Evolutionary conservation across 1,140 invertebrate genomes (phyloP).

Genomic region (Hyposmocoma kahamanoa): DNA sequence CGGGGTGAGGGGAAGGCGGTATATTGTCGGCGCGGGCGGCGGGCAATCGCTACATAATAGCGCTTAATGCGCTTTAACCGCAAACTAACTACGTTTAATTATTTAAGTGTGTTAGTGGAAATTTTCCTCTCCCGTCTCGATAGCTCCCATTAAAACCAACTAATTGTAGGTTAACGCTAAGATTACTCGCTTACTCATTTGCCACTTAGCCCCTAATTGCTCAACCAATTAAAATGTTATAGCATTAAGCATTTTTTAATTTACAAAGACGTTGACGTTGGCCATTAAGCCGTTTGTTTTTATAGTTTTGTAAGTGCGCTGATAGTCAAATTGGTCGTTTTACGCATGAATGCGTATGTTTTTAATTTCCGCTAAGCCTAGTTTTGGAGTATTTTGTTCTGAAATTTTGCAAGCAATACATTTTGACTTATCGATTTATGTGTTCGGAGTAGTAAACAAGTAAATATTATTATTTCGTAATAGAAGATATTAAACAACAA

Average conservation of each 20-base stretch:
- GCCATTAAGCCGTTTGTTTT: background rate
- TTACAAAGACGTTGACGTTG: background rate
- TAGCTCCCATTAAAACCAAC: slow-evolving; percentile 43
- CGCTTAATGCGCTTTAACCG: slow-evolving; percentile 35
- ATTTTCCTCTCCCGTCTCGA: slow-evolving; percentile 40
- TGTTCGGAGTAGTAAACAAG: background rate
- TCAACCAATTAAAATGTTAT: background rate
- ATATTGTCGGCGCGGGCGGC: no score
- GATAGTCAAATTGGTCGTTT: background rate
- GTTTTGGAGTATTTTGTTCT: background rate
- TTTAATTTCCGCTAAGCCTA: background rate
- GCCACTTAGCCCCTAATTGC: slow-evolving; percentile 20
- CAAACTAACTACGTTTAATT: slow-evolving; percentile 51
- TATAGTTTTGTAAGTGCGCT: background rate
- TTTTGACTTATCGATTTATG: background rate
- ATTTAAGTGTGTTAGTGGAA: slow-evolving; percentile 51
- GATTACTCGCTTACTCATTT: slow-evolving; percentile 37
- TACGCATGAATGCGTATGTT: background rate
- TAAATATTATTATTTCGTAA: background rate
- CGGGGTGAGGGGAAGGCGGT: background rate
- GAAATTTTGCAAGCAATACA: background rate
- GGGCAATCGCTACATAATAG: slow-evolving; percentile 24
- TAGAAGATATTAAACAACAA: slow-evolving; percentile 7
- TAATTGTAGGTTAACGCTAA: slow-evolving; percentile 54
- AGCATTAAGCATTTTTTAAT: slow-evolving; percentile 1